Evolutionary conservation across 35 echinoderm and acorn worm species (phyloP).

Genomic region (Acanthaster planci): DNA sequence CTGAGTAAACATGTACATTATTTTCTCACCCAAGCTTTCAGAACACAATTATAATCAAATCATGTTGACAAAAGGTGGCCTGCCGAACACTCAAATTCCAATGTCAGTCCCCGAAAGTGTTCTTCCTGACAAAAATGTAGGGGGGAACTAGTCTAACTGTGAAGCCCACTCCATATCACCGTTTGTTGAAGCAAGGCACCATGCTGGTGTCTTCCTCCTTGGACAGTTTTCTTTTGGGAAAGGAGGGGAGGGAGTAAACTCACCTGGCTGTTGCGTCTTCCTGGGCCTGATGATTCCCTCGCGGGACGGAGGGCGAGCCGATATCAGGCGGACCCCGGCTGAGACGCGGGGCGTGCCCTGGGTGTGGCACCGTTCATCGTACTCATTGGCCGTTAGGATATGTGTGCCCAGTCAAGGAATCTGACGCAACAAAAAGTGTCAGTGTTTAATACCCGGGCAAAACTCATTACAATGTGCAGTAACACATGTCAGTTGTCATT

Average conservation of each 20-base stretch:
- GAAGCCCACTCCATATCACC: neutral
- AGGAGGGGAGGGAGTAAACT: neutral
- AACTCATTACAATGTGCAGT: neutral
- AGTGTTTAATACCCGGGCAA: neutral
- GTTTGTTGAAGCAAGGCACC: neutral
- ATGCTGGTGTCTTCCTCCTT: neutral
- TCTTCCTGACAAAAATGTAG: neutral
- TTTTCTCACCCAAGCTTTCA: no score
- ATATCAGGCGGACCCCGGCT: slow-evolving; percentile 72
- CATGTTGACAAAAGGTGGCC: neutral
- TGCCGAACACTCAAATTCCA: neutral
- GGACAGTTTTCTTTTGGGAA: neutral
- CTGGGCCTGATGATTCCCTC: slow-evolving; percentile 92
- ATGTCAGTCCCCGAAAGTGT: neutral
- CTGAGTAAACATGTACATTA: no score
- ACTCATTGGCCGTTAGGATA: slow-evolving; percentile 86
- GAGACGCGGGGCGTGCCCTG: slow-evolving; percentile 34
- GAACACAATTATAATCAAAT: no score
- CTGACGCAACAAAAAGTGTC: neutral
- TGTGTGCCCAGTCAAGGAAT: slow-evolving; percentile 70
- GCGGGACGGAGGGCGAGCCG: slow-evolving; percentile 81
- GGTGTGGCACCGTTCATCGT: slow-evolving; percentile 76
- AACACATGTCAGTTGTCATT: neutral
- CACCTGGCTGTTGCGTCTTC: slow-evolving; percentile 63
- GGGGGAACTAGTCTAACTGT: neutral